Percentiles rank a stretch among this genome's conserved stretches.
Evolutionary conservation across 1,140 invertebrate genomes (phyloP).

Genomic region (Drosophila sproati): DNA sequence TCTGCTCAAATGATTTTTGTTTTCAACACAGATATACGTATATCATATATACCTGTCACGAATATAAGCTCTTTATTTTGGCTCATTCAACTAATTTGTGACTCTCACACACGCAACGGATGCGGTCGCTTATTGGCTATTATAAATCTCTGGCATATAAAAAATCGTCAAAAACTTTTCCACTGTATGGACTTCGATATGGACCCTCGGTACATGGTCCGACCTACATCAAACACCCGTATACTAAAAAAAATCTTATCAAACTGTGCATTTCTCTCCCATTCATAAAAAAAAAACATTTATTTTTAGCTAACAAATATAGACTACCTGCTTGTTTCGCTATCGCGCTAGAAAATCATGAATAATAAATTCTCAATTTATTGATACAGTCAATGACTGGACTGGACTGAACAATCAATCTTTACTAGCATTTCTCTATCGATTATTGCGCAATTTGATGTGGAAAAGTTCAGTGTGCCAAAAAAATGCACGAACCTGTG

Average conservation of each 20-base stretch:
- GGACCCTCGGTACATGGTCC: slow-evolving; percentile 35
- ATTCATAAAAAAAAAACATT: slow-evolving; percentile 27
- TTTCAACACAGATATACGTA: neutral
- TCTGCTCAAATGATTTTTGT: no score
- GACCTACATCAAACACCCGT: slow-evolving; percentile 55
- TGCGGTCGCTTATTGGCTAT: slow-evolving; percentile 18
- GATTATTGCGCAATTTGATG: slow-evolving; percentile 35
- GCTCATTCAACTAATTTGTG: slow-evolving; percentile 13
- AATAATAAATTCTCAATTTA: slow-evolving; percentile 34
- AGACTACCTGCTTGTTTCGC: slow-evolving; percentile 14
- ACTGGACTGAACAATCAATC: slow-evolving; percentile 18
- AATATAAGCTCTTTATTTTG: slow-evolving; percentile 18
- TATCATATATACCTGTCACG: slow-evolving; percentile 28
- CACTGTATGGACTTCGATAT: slow-evolving; percentile 30
- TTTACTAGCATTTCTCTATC: slow-evolving; percentile 18
- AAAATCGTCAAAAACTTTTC: slow-evolving; percentile 55
- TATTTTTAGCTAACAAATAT: slow-evolving; percentile 49
- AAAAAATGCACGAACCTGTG: slow-evolving; percentile 37
- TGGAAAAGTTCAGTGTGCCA: slow-evolving; percentile 66
- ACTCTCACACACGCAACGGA: slow-evolving; percentile 10
- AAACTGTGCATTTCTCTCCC: slow-evolving; percentile 24
- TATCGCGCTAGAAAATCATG: slow-evolving; percentile 64
- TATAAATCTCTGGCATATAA: slow-evolving; percentile 36
- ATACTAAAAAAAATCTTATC: slow-evolving; percentile 47
- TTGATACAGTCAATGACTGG: slow-evolving; percentile 25